Evolutionary conservation across 2,888 invertebrate genomes (phyloP).

Genomic region (Xestoiulus laeticollis): DNA sequence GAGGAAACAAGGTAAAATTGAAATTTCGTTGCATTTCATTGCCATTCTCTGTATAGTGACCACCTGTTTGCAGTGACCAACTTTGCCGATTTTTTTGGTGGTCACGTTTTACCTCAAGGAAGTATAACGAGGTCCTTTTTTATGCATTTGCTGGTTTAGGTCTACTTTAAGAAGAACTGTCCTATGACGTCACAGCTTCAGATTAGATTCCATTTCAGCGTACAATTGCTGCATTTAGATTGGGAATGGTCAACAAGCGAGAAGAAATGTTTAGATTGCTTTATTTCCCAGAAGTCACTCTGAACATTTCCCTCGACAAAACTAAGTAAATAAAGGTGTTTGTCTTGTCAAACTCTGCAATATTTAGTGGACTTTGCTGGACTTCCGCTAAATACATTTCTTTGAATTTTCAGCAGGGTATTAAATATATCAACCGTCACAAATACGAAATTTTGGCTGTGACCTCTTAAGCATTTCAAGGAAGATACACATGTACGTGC

Average conservation of each 20-base stretch:
- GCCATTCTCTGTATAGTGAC: too few relatives aligned
- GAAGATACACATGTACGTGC: background rate
- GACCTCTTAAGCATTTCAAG: background rate
- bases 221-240: slow-evolving; percentile 8
- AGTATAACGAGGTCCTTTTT: too few relatives aligned
- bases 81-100: too few relatives aligned
- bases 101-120: background rate
- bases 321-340: background rate
- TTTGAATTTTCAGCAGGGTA: background rate
- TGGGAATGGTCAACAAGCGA: slow-evolving; percentile 9
- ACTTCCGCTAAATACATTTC: background rate
- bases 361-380: background rate
- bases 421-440: background rate
- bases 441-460: background rate
- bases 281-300: slow-evolving; percentile 19
- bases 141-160: background rate
- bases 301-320: background rate
- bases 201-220: background rate
- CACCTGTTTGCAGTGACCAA: too few relatives aligned
- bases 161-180: background rate
- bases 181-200: background rate
- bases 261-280: slow-evolving; percentile 13
- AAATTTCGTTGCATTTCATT: too few relatives aligned
- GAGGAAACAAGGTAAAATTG: too few relatives aligned
- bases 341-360: slow-evolving; percentile 12